phyloP scores from a whole-genome alignment of 1,140 invertebrate species.

The Orussus abietinus region DNA sequence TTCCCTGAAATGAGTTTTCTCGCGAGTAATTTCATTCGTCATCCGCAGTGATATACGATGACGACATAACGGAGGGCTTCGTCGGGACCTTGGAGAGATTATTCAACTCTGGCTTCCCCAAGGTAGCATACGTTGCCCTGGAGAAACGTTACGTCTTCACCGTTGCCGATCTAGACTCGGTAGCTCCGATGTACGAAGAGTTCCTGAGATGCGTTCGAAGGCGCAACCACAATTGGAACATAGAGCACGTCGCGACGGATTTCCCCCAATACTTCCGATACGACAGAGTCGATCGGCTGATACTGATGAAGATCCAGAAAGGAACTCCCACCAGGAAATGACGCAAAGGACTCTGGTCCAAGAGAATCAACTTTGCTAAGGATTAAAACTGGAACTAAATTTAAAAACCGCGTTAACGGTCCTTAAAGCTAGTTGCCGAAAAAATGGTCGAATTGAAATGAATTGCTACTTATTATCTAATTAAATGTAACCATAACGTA shows the following conservation, averaged over 20 bases:
- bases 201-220: conserved; percentile 63
- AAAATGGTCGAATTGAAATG: no score
- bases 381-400: no score
- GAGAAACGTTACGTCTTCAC: conserved; percentile 88
- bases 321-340: no score
- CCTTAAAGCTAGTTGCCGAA: no score
- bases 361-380: no score
- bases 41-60: conserved; percentile 80
- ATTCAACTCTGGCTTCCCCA: conserved; percentile 57
- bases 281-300: conserved; percentile 70
- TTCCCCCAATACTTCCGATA: conserved; percentile 83
- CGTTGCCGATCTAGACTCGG: conserved; percentile 70
- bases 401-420: no score
- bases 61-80: conserved; percentile 78
- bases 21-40: conserved; percentile 17
- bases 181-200: conserved; percentile 81
- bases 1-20: not conserved
- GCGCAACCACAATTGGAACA: conserved; percentile 54
- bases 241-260: conserved; percentile 64
- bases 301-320: conserved; percentile 66
- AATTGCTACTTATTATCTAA: no score
- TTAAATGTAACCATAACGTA: no score
- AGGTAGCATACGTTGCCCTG: conserved; percentile 71
- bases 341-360: no score
- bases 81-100: conserved; percentile 69